Evolutionary conservation across 2,113 vertebrate species (phyloP), one percentile per base, ranked within the genome.

Genomic region (Salvator merianae): DNA sequence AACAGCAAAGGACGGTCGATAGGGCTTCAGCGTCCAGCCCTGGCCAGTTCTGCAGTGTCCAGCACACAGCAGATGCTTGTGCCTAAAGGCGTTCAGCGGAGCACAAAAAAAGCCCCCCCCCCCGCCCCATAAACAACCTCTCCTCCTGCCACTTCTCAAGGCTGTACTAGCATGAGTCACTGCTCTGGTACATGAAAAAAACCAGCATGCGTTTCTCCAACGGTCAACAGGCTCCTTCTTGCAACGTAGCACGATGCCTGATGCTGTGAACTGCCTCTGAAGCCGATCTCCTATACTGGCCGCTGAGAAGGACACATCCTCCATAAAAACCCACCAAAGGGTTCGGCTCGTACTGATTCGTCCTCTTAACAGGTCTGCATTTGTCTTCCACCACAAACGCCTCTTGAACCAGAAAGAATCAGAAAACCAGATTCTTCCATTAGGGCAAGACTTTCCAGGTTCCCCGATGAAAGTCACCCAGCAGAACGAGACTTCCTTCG

Each of bases 91-190:
- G 16, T 66, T 68, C 34, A n/a, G 73, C 68, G 32, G 50, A 72
- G 43, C 68, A 79, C 7, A 38, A 30, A 62, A 85, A 47, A 40
- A 36, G 66, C 62, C 28, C 38, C 38, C 18, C 7, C 20, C 43
- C 5, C 43, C 10, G 8, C 16, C 10, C 36, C 20, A n/a, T 71
- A 36, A 65, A 50, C n/a, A 63, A 53, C n/a, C 55, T 79, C 47
- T 26, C 13, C 8, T 4, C 22, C 53, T 14, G 16, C 24, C 43
- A 36, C 73, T 63, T 13, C 36, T 38, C 10, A 3, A 66, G 62
- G 30, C 55, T 26, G 59, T 70, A n/a, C 68, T 72, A 65, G n/a
- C 53, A 66, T 36, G 80, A 78, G 68, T 83, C 85, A 83, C 63
- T 18, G 18, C 36, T 63, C 59, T 68, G 7, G 55, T 26, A 3